Conservation (phyloP, 2,113 vertebrate genomes). For the Bos taurus region ARS-UCD2.0 NC_037337.1:65191501-65192000, state of each 20-base stretch:
- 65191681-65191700: background rate
- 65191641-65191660: background rate
- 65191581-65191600: background rate
- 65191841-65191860: background rate
- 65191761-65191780: background rate
- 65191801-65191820: background rate
- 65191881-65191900: background rate
- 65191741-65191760: background rate
- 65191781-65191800: background rate
- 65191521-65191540: background rate
- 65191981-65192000: background rate
- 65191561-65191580: background rate
- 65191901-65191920: background rate
- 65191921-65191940: background rate
- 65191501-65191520: background rate
- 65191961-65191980: background rate
- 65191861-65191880: background rate
- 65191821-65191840: background rate
- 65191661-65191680: background rate
- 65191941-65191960: background rate
- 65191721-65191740: background rate
- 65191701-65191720: background rate
- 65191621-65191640: background rate
- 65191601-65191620: background rate
- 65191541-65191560: background rate